Percentiles rank a stretch among this genome's conserved stretches.
These are phyloP conservation scores for Epinephelus awoara DNA, from an alignment of 2,797 vertebrate genomes.

Conservation along the genomic window DNA sequence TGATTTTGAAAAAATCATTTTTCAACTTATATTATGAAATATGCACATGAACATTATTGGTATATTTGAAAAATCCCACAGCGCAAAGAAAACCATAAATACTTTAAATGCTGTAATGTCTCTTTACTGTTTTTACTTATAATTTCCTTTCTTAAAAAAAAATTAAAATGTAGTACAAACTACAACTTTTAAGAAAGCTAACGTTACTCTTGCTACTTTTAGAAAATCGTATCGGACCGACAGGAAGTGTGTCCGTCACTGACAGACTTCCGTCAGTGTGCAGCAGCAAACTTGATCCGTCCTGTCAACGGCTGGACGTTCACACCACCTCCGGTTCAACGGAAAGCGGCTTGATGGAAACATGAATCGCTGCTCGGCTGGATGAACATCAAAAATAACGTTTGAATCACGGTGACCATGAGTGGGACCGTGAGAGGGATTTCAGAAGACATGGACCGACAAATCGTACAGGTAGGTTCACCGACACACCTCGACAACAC, in stretches of 20 bases:
- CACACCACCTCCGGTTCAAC: neutral
- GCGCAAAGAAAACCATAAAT: too few species aligned
- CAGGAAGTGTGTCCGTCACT: conserved; percentile 70
- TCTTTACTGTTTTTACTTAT: too few species aligned
- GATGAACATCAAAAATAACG: neutral
- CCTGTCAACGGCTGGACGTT: neutral
- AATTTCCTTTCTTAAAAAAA: too few species aligned
- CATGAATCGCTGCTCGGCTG: neutral
- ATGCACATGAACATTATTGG: too few species aligned
- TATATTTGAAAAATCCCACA: too few species aligned
- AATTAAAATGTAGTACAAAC: too few species aligned
- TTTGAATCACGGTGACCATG: conserved; percentile 15
- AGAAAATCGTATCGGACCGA: neutral
- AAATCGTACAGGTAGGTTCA: conserved; percentile 73
- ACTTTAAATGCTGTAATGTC: too few species aligned
- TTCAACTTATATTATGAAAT: too few species aligned
- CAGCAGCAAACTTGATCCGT: conserved; percentile 50
- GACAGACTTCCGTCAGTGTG: conserved; percentile 68
- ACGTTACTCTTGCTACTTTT: too few species aligned
- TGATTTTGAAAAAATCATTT: too few species aligned
- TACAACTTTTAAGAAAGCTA: too few species aligned
- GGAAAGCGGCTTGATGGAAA: neutral
- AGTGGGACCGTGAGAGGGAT: conserved; percentile 39
- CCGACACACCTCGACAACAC: neutral
- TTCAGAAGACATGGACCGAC: conserved; percentile 72